Evolutionary conservation across 1,140 invertebrate species (phyloP), one percentile per base, ranked within the genome.

Genomic region (Ooceraea biroi): DNA sequence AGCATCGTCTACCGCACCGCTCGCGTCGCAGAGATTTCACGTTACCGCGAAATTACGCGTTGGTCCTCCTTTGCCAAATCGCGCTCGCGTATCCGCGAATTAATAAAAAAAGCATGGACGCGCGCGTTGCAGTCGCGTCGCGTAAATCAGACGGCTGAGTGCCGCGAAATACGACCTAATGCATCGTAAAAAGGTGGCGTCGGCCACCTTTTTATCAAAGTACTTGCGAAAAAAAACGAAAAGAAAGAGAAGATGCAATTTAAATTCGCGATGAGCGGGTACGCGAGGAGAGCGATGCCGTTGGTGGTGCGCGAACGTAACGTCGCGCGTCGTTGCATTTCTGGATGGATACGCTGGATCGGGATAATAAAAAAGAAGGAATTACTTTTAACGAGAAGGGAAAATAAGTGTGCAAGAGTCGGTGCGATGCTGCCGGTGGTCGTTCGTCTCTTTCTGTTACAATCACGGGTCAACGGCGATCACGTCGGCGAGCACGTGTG

Each of bases 101-200:
- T 74, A 78, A 83, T 83, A 78, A 78, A 83, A 22, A 10, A 4
- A 50, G 65, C 1, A n/a, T 36, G 36, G 36, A 2, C 36, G 36
- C 36, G 36, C 60, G 19, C 27, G 27, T 27, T 19, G 22, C 44
- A n/a, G 36, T 10, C 71, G 48, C 1, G 11, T 19, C 19, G 63
- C 48, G 30, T 78, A 78, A 78, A 78, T 78, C 61, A 78, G 50
- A n/a, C 61, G 25, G 58, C 72, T 3, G 17, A 63, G 41, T 46
- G 46, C 55, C 80, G 60, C 72, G 80, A 57, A 25, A 73, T 78
- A 82, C 78, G 65, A 82, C 41, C 68, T 73, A 36, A 78, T 66
- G 48, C 14, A 48, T 50, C 74, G 36, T 68, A 68, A 77, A 77
- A n/a, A n/a, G 46, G 27, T 65, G 30, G 61, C 48, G 61, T 46